A percentile compares a stretch with the other conserved stretches of the same genome.
phyloP scores from a whole-genome alignment of 1,140 invertebrate species.

The Habropoda laboriosa region DNA sequence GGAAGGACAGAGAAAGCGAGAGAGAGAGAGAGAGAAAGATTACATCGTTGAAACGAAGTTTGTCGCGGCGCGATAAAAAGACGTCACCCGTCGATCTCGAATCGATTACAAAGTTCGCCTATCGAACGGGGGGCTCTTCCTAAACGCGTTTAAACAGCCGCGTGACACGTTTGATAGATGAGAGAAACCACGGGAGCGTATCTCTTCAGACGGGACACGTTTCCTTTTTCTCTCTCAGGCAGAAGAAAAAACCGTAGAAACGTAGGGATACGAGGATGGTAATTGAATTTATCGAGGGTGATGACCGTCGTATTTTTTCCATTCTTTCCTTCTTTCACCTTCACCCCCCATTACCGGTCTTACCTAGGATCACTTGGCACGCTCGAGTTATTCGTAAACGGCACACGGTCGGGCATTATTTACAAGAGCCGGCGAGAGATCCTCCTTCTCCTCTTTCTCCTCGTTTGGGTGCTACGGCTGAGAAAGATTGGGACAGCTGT shows the following conservation, averaged over 20 bases:
- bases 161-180: slow-evolving; percentile 38
- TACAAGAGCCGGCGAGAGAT: slow-evolving; percentile 44
- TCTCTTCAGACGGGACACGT: neutral
- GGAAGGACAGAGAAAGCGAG: too few species aligned
- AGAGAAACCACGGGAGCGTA: neutral
- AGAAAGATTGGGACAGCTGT: slow-evolving; percentile 75
- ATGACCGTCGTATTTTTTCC: slow-evolving; percentile 50
- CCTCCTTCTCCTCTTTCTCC: neutral
- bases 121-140: neutral
- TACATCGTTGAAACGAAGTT: slow-evolving; percentile 40
- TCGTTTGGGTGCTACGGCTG: neutral
- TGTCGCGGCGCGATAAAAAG: slow-evolving; percentile 4
- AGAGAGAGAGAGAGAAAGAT: too few species aligned
- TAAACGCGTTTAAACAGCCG: neutral
- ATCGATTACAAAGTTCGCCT: slow-evolving; percentile 32
- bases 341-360: slow-evolving; percentile 39
- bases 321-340: slow-evolving; percentile 11
- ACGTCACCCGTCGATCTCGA: slow-evolving; percentile 1
- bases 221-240: neutral
- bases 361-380: slow-evolving; percentile 49
- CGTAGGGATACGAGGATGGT: slow-evolving; percentile 6
- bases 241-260: too few species aligned
- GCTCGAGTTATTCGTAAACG: slow-evolving; percentile 67
- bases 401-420: slow-evolving; percentile 59
- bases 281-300: slow-evolving; percentile 65